Percentiles rank a stretch among this genome's conserved stretches.
These are phyloP conservation scores for Temnothorax nylanderi DNA, from an alignment of 1,140 invertebrate genomes.

Conservation along the genomic window DNA sequence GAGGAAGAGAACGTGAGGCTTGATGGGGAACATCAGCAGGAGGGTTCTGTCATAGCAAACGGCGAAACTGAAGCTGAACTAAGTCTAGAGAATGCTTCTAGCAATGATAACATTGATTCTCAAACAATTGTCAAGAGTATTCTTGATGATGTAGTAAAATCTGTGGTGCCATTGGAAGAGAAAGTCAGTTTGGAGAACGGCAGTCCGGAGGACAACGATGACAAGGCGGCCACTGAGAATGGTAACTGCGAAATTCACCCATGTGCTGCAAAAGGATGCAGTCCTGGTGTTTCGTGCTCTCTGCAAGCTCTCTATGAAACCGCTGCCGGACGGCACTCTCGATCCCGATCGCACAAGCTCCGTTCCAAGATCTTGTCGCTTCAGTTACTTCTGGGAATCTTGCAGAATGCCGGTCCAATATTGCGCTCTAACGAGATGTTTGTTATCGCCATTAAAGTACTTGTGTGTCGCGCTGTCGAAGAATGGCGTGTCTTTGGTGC, in stretches of 20 bases:
- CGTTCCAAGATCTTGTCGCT: conserved; percentile 98
- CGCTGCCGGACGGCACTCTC: conserved; percentile 96
- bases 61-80: conserved; percentile 61
- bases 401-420: conserved; percentile 98
- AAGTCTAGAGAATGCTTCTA: conserved; percentile 48
- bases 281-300: conserved; percentile 99
- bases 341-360: conserved; percentile 98
- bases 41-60: conserved; percentile 37
- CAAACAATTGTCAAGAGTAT: conserved; percentile 78
- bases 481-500: conserved; percentile 98
- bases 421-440: conserved; percentile 99
- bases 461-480: conserved; percentile 99
- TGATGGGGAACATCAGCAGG: conserved; percentile 73
- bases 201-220: conserved; percentile 77
- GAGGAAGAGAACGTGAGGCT: conserved; percentile 78
- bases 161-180: conserved; percentile 77
- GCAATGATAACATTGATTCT: conserved; percentile 70
- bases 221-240: conserved; percentile 88
- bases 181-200: conserved; percentile 77
- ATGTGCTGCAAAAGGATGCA: conserved; percentile 99
- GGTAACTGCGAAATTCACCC: conserved; percentile 96
- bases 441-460: conserved; percentile 98
- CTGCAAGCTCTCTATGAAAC: conserved; percentile 99
- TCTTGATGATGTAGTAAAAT: conserved; percentile 80
- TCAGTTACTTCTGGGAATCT: conserved; percentile 97